phyloP scores from a whole-genome alignment of 1,140 invertebrate genomes.

The Microplitis demolitor region DNA sequence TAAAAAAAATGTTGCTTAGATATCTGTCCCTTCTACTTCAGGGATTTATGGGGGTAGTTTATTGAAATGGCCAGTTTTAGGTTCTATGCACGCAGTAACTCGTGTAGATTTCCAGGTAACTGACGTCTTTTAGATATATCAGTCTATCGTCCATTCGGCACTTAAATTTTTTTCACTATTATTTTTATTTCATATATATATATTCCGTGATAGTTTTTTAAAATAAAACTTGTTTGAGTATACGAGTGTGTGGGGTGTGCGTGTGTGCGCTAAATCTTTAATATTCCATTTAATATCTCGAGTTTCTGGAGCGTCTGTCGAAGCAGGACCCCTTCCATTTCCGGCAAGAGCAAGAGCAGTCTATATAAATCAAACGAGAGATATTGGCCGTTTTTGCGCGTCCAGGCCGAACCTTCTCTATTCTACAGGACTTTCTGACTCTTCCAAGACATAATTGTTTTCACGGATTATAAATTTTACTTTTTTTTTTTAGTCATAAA shows the following conservation, averaged over 20 bases:
- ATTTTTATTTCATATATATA: neutral
- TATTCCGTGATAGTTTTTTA: neutral
- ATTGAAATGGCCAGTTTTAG: conserved; percentile 40
- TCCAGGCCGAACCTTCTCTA: conserved; percentile 24
- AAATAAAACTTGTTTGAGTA: neutral
- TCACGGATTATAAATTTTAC: conserved; percentile 54
- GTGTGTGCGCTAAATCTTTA: conserved; percentile 42
- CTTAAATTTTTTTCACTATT: neutral
- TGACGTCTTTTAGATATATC: neutral
- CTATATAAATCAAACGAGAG: conserved; percentile 47
- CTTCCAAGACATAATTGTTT: conserved; percentile 47
- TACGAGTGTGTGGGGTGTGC: conserved; percentile 31
- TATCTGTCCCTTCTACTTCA: neutral
- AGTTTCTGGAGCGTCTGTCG: neutral
- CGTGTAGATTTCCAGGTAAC: neutral
- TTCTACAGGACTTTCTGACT: neutral
- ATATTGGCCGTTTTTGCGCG: conserved; percentile 51
- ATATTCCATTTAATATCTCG: conserved; percentile 53
- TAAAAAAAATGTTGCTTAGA: neutral
- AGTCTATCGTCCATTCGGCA: neutral
- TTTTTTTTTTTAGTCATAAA: conserved; percentile 7
- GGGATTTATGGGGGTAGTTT: conserved; percentile 51
- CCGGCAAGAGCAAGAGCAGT: neutral
- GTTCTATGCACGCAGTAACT: neutral
- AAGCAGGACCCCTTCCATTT: neutral